Conservation (phyloP, 2,888 invertebrate genomes). For the Xestia ashworthii region DNA sequence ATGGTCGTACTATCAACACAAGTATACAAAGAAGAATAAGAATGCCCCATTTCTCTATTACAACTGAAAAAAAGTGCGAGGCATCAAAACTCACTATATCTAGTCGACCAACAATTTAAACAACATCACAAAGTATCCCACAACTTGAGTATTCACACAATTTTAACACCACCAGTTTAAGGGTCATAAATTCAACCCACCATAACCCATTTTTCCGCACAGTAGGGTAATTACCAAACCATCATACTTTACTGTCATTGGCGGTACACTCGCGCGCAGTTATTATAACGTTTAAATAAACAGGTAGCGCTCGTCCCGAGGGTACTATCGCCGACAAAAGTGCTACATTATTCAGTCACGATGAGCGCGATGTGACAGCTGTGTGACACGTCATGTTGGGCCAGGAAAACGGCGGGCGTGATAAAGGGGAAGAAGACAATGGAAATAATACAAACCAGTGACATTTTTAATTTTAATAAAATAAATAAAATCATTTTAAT, state of each 20-base stretch:
- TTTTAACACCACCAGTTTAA: constrained; percentile 1
- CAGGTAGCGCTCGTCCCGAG: constrained; percentile 52
- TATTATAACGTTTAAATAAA: constrained; percentile 61
- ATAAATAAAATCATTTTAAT: too few relatives aligned
- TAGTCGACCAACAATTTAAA: not conserved
- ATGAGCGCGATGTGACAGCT: constrained; percentile 57
- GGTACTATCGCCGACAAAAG: constrained; percentile 63
- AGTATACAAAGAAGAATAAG: not conserved
- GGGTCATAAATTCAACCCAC: constrained; percentile 15
- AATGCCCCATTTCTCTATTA: not conserved
- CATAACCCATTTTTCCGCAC: constrained; percentile 43
- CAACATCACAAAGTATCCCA: not conserved
- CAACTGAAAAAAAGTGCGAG: not conserved
- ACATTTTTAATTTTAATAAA: not conserved
- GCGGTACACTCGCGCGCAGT: constrained; percentile 52
- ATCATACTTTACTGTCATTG: constrained; percentile 32
- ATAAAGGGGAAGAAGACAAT: constrained; percentile 1
- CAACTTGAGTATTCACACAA: not conserved
- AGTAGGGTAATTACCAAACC: constrained; percentile 30
- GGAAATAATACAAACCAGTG: too few relatives aligned
- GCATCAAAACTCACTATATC: too few relatives aligned
- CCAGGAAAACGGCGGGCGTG: not conserved
- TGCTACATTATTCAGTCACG: constrained; percentile 67
- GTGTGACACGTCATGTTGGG: constrained; percentile 55
- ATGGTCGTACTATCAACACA: too few relatives aligned